These are phyloP conservation scores for Drosophila lacicola DNA, from an alignment of 2,888 invertebrate species.

Conservation along the genomic window DNA sequence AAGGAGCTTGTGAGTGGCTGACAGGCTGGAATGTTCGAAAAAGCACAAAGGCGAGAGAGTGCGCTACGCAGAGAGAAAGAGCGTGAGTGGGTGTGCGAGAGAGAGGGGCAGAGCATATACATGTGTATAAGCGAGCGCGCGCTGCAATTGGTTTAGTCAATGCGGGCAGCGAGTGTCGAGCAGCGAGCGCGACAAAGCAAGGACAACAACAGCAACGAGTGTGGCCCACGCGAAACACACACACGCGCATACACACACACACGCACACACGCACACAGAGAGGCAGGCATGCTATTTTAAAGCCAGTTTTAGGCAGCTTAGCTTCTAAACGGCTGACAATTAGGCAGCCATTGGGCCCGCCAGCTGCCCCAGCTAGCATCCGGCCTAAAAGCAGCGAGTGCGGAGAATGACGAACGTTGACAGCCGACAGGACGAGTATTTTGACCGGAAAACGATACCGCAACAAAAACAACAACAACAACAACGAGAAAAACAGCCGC, in stretches of 20 bases:
- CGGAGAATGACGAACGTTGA: conserved; percentile 31
- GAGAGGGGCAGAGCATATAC: not conserved
- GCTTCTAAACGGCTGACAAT: conserved; percentile 25
- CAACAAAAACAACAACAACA: conserved; percentile 15
- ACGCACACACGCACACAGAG: not conserved
- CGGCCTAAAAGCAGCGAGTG: conserved; percentile 19
- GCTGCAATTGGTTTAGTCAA: conserved; percentile 36
- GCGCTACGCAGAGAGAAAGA: not conserved
- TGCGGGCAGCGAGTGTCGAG: conserved; percentile 2
- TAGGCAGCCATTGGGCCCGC: conserved; percentile 7
- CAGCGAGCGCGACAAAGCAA: conserved; percentile 41
- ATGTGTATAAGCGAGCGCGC: not conserved
- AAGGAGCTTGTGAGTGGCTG: conserved; percentile 17
- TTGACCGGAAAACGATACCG: conserved; percentile 36
- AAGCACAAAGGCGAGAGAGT: conserved; percentile 21
- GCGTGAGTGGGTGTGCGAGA: conserved; percentile 1
- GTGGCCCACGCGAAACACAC: conserved; percentile 9
- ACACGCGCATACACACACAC: not conserved
- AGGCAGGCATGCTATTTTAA: conserved; percentile 32
- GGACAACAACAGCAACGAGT: conserved; percentile 48
- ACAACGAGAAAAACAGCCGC: not conserved
- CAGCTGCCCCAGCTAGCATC: conserved; percentile 7
- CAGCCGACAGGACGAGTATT: conserved; percentile 17
- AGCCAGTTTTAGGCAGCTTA: conserved; percentile 29
- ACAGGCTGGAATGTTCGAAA: conserved; percentile 39